Evolutionary conservation across 2,113 vertebrate species (phyloP).

Genomic region (Spilogale gracilis): DNA sequence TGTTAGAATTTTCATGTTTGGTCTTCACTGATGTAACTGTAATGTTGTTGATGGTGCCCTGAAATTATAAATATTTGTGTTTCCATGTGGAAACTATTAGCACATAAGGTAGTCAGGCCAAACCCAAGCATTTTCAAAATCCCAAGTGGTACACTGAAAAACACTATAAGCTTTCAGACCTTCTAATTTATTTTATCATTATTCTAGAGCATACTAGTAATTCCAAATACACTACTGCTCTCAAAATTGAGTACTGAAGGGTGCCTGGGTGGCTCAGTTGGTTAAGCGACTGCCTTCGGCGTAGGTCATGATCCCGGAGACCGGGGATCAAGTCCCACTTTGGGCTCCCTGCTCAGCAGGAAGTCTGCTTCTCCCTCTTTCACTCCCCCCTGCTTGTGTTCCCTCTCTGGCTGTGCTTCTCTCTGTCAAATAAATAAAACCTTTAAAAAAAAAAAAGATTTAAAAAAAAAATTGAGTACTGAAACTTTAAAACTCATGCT

Average conservation of each 20-base stretch:
- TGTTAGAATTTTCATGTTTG: not conserved
- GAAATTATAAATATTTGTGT: not conserved
- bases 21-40: not conserved
- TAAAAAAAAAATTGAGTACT: not conserved
- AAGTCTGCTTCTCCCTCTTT: no score
- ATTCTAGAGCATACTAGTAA: not conserved
- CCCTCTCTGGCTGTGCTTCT: no score
- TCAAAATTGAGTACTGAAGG: not conserved
- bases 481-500: not conserved
- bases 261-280: no score
- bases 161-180: not conserved
- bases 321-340: no score
- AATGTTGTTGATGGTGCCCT: not conserved
- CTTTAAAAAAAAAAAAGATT: no score
- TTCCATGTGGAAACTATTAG: not conserved
- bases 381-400: no score
- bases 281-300: no score
- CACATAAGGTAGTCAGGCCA: not conserved
- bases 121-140: conserved; percentile 3
- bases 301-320: no score
- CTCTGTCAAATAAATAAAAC: no score
- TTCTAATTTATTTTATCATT: not conserved
- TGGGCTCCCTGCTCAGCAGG: no score
- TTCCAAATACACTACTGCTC: not conserved
- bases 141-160: not conserved